These are phyloP conservation scores for Harmothoe impar DNA, from an alignment of 2,888 invertebrate species.

Conservation along the genomic window DNA sequence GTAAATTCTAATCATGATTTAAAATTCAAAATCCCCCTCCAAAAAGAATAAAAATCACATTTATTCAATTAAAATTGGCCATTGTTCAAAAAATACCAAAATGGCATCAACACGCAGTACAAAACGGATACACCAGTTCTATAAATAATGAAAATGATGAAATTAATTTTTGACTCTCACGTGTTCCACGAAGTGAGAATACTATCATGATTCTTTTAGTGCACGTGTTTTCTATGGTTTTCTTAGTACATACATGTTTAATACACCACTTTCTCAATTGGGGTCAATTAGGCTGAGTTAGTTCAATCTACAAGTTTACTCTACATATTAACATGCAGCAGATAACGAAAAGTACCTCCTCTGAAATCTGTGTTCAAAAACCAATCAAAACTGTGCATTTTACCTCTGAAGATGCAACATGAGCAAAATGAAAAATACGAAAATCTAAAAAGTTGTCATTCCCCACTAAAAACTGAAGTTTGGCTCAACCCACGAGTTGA, in stretches of 20 bases:
- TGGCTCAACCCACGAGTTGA: neutral
- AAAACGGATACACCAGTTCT: conserved; percentile 51
- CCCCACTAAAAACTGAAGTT: conserved; percentile 2
- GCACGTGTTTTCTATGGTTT: conserved; percentile 53
- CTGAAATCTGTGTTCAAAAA: conserved; percentile 62
- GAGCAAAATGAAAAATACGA: conserved; percentile 21
- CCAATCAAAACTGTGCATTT: conserved; percentile 59
- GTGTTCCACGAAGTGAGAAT: conserved; percentile 59
- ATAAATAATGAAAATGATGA: neutral
- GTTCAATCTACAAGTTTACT: neutral
- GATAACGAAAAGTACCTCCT: conserved; percentile 56
- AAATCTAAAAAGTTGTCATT: neutral
- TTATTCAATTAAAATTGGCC: neutral
- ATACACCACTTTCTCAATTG: neutral
- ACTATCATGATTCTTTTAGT: conserved; percentile 27
- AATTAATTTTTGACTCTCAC: conserved; percentile 31
- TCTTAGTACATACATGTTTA: conserved; percentile 36
- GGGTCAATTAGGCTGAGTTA: neutral
- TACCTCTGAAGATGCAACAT: conserved; percentile 51
- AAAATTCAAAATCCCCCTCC: conserved; percentile 42
- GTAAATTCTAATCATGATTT: neutral
- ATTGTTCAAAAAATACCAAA: conserved; percentile 40
- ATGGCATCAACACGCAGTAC: conserved; percentile 29
- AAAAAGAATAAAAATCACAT: conserved; percentile 24
- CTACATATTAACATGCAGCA: conserved; percentile 47